Evolutionary conservation across 2,888 invertebrate species (phyloP), one percentile per base, ranked within the genome.

Genomic region (Platypus cylindrus): DNA sequence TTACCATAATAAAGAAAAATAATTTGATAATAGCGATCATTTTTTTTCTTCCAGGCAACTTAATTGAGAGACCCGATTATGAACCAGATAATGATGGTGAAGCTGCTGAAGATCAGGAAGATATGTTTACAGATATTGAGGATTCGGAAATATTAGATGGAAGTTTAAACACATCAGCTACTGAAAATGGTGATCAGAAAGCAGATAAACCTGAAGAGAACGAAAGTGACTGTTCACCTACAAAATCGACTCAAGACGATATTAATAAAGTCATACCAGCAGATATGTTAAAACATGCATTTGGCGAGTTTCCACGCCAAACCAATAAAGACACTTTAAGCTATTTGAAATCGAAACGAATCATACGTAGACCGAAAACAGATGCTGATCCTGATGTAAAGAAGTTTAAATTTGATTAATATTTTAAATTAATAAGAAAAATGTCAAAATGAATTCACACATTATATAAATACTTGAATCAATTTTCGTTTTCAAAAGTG

Each of bases 21-120:
- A 3, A 11, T 9, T 15, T 15, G 16, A 12, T 15, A 29, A 23
- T 20, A 29, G 8, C 8, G 20, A 36, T 35, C 32, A n/a, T 32
- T 23, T 16, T 14, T 25, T 40, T 36, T 30, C 31, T 56, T 57
- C 11, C 47, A 73, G 73, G 73, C 51, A 71, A 73, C 58, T 55
- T 77, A 46, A 59, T 76, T 20, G 74, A 75, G 47, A 67, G 68
- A 34, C 67, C 63, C 12, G 49, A 50, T 4, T 47, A 47, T 5
- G 51, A 50, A 11, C 50, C 50, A 15, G 50, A 52, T 5, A 25
- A 14, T 3, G 40, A 38, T 27, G 30, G 36, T n/a, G 41, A 41
- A 26, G n/a, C n/a, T n/a, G n/a, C n/a, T n/a, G 41, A 38, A 11
- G 36, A 37, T 11, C 36, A 34, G 30, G 52, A 53, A 28, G 55